A percentile compares a stretch with the other conserved stretches of the same genome.
These are phyloP conservation scores for Spheniscus mendiculus DNA, from an alignment of 2,113 vertebrate genomes.

Conservation along the genomic window DNA sequence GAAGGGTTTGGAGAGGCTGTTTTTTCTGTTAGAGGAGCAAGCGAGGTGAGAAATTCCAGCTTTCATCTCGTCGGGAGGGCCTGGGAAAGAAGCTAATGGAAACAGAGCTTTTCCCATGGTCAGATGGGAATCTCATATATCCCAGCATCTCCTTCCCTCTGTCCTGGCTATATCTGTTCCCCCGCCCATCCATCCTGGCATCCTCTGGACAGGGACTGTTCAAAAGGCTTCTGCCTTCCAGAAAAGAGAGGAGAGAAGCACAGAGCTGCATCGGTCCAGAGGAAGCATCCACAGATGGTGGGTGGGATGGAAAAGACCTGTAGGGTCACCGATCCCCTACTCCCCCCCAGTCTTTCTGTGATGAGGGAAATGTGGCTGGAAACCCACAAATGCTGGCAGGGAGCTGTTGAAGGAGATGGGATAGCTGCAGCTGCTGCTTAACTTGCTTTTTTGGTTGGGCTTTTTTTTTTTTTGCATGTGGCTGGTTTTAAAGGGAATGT, in stretches of 20 bases:
- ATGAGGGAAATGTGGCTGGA: background rate
- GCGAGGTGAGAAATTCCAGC: background rate
- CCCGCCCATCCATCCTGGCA: background rate
- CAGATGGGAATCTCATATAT: background rate
- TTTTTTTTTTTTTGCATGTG: background rate
- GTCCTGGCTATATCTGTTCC: background rate
- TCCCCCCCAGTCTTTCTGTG: background rate
- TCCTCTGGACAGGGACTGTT: background rate
- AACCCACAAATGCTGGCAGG: background rate
- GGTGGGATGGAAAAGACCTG: background rate
- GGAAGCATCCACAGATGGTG: background rate
- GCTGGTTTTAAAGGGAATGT: background rate
- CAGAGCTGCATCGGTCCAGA: background rate
- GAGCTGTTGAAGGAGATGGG: background rate
- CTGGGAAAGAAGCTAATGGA: background rate
- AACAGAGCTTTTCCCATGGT: background rate
- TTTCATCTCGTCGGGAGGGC: background rate
- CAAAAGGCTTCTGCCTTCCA: background rate
- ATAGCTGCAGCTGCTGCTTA: background rate
- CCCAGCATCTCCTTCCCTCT: background rate
- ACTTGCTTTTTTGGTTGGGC: background rate
- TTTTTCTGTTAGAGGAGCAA: background rate
- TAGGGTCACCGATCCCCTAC: background rate
- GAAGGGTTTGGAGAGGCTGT: background rate
- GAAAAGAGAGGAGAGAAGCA: background rate